Evolutionary conservation across 1,140 invertebrate genomes (phyloP).

Genomic region (Drosophila kanapiae): DNA sequence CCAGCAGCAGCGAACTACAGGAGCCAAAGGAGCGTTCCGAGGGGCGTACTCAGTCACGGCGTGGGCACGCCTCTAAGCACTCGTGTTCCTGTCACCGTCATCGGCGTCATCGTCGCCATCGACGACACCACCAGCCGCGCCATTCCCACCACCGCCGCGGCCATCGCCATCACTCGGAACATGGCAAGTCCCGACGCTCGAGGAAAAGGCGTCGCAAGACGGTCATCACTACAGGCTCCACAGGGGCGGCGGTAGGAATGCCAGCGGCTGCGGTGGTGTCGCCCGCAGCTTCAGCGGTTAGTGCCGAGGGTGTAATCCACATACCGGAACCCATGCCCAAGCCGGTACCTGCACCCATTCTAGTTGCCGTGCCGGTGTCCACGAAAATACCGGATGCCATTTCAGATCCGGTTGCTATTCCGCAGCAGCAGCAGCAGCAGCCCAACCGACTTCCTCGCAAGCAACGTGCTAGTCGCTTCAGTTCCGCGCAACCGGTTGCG

Average conservation of each 20-base stretch:
- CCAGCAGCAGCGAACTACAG: background rate
- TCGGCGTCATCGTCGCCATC: conserved; percentile 22
- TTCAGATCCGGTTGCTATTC: no score
- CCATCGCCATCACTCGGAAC: background rate
- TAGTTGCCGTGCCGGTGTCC: background rate
- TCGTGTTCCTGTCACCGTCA: conserved; percentile 12
- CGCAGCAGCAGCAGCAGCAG: background rate
- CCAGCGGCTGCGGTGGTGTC: background rate
- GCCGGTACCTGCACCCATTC: conserved; percentile 10
- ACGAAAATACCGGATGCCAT: background rate
- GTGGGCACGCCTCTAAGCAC: background rate
- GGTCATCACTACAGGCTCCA: background rate
- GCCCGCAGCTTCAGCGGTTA: background rate
- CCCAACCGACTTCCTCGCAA: background rate
- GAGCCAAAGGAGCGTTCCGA: background rate
- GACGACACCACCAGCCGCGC: conserved; percentile 1
- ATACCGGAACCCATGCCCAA: conserved; percentile 20
- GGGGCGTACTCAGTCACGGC: background rate
- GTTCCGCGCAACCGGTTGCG: background rate
- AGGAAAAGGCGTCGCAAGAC: background rate
- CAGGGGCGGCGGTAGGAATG: no score
- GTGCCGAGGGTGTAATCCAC: background rate
- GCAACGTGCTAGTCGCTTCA: background rate
- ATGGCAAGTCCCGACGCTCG: background rate
- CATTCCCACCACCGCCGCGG: background rate